A percentile compares a stretch with the other conserved stretches of the same genome.
These are phyloP conservation scores for Drosophila asahinai DNA, from an alignment of 1,140 invertebrate species.

Conservation along the genomic window DNA sequence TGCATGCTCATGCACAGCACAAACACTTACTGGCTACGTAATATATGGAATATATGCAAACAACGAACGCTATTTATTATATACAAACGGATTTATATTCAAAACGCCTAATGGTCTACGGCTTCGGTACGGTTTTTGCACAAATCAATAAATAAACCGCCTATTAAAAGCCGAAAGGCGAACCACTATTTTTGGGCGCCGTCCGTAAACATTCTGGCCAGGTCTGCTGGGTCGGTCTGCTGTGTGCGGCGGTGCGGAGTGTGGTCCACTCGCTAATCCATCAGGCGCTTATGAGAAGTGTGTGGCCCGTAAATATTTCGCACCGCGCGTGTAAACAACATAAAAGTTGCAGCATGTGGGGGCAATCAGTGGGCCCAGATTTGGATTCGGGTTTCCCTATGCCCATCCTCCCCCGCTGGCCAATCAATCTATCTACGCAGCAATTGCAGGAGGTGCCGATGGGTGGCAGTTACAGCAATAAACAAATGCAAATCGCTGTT, in stretches of 20 bases:
- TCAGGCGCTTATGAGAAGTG: conserved; percentile 69
- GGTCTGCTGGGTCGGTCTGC: conserved; percentile 2
- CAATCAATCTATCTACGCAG: conserved; percentile 49
- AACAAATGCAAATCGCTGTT: conserved; percentile 74
- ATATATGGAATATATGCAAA: conserved; percentile 24
- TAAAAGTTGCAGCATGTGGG: conserved; percentile 77
- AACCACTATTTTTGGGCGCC: conserved; percentile 56
- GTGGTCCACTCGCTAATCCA: conserved; percentile 64
- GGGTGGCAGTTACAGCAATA: conserved; percentile 41
- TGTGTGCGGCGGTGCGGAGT: background rate
- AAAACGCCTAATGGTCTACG: conserved; percentile 61
- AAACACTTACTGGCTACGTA: conserved; percentile 21
- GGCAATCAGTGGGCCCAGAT: conserved; percentile 32
- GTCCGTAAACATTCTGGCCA: conserved; percentile 58
- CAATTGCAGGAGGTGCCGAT: conserved; percentile 19
- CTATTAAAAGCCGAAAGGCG: conserved; percentile 50
- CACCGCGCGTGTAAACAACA: conserved; percentile 70
- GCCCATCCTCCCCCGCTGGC: background rate
- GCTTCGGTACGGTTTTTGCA: conserved; percentile 42
- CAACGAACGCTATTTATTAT: conserved; percentile 48
- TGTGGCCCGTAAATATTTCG: conserved; percentile 70
- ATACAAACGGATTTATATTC: conserved; percentile 52
- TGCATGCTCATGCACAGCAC: conserved; percentile 57
- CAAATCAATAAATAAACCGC: conserved; percentile 60
- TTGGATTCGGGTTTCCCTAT: conserved; percentile 1